These are phyloP conservation scores for Hermetia illucens DNA, from an alignment of 1,140 invertebrate genomes.

Conservation along the genomic window DNA sequence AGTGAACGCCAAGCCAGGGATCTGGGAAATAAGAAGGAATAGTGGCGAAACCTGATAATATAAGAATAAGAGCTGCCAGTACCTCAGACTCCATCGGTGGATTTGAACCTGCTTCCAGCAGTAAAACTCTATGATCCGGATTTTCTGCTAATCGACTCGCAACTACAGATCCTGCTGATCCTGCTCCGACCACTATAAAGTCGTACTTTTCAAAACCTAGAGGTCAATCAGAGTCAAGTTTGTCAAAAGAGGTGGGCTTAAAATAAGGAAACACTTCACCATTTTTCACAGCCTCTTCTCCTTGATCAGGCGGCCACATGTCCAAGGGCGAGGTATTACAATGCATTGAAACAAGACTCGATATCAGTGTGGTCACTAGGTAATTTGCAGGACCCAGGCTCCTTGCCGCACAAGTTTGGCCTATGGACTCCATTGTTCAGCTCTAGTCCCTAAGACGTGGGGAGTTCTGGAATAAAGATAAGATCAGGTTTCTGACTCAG, in stretches of 20 bases:
- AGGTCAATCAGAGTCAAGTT: not conserved
- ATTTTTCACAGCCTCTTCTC: slow-evolving; percentile 28
- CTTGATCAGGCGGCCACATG: slow-evolving; percentile 35
- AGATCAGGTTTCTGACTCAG: no score
- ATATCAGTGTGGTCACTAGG: slow-evolving; percentile 36
- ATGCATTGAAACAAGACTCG: slow-evolving; percentile 35
- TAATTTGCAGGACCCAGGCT: slow-evolving; percentile 20
- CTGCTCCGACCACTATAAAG: slow-evolving; percentile 42
- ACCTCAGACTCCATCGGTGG: slow-evolving; percentile 36
- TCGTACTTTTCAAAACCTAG: slow-evolving; percentile 15
- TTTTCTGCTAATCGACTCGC: slow-evolving; percentile 40
- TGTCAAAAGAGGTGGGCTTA: not conserved
- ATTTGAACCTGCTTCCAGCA: slow-evolving; percentile 46
- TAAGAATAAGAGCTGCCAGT: not conserved
- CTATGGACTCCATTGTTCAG: no score
- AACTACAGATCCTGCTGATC: slow-evolving; percentile 46
- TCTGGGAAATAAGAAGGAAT: slow-evolving; percentile 15
- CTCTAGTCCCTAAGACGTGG: no score
- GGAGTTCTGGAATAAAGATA: no score
- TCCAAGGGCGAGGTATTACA: slow-evolving; percentile 36
- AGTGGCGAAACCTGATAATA: not conserved
- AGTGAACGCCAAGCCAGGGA: slow-evolving; percentile 36
- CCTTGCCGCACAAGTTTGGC: slow-evolving; percentile 6
- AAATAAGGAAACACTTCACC: slow-evolving; percentile 14
- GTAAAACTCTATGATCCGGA: slow-evolving; percentile 36